A percentile compares a stretch with the other conserved stretches of the same genome.
These are phyloP conservation scores for Romanogobio albipinnatus DNA, from an alignment of 2,113 vertebrate genomes.

Conservation along the genomic window DNA sequence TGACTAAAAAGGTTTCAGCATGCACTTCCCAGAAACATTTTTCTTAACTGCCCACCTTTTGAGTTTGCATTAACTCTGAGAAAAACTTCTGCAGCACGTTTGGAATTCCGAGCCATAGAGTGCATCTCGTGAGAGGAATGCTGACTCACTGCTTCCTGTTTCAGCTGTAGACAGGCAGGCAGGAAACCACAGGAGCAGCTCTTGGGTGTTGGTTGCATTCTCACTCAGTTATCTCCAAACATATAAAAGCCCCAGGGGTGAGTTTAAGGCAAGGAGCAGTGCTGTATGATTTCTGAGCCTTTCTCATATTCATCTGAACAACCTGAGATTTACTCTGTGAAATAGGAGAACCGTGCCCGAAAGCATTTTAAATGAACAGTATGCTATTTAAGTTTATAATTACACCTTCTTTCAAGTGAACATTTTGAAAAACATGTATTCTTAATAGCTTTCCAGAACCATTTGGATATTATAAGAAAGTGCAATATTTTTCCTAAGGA, in stretches of 20 bases:
- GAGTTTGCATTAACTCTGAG: neutral
- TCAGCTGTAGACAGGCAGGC: slow-evolving; percentile 59
- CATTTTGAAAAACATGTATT: neutral
- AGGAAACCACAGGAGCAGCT: slow-evolving; percentile 70
- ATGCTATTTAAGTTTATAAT: neutral
- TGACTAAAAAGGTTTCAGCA: neutral
- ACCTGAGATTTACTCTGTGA: neutral
- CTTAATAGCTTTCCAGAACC: neutral
- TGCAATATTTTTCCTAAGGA: neutral
- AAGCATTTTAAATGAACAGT: neutral
- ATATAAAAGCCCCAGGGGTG: slow-evolving; percentile 55
- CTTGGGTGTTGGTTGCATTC: slow-evolving; percentile 61
- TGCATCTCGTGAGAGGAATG: slow-evolving; percentile 65
- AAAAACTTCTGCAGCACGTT: neutral
- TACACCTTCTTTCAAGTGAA: neutral
- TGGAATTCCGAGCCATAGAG: slow-evolving; percentile 20
- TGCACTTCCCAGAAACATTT: neutral
- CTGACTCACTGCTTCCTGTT: slow-evolving; percentile 76
- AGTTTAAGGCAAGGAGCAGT: slow-evolving; percentile 26
- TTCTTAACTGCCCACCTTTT: neutral
- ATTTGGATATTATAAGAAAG: neutral
- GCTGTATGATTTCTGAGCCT: slow-evolving; percentile 17
- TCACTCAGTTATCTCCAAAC: slow-evolving; percentile 68
- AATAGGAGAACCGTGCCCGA: neutral
- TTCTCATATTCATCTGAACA: neutral